These are phyloP conservation scores for Serinus canaria DNA, from an alignment of 2,113 vertebrate genomes.

Conservation along the genomic window DNA sequence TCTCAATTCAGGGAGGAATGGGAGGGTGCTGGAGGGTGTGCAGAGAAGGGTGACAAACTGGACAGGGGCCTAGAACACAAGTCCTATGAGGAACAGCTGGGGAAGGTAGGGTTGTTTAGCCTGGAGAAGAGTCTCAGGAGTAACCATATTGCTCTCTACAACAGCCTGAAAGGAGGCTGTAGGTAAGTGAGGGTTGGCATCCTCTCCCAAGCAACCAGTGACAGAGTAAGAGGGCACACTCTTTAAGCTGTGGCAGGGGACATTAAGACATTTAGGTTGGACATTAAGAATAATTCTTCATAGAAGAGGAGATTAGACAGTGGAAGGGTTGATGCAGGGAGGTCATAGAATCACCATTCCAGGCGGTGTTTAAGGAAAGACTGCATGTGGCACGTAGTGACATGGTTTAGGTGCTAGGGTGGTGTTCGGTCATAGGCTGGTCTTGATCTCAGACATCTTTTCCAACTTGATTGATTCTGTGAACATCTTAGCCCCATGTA, in stretches of 20 bases:
- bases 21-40: background rate
- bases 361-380: background rate
- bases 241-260: background rate
- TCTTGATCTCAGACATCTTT: background rate
- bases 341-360: accelerated
- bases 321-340: accelerated
- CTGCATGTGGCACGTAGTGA: background rate
- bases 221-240: background rate
- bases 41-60: background rate
- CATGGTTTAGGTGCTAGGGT: background rate
- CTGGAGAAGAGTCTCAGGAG: too few relatives aligned
- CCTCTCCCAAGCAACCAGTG: background rate
- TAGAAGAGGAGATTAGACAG: background rate
- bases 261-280: background rate
- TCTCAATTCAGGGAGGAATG: background rate
- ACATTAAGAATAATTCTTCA: background rate
- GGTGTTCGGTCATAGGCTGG: background rate
- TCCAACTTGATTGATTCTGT: background rate
- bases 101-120: background rate
- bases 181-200: too few relatives aligned
- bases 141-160: too few relatives aligned
- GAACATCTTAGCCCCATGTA: background rate
- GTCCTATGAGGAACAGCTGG: background rate
- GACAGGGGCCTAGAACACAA: background rate
- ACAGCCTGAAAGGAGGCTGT: background rate